A percentile compares a stretch with the other conserved stretches of the same genome.
Evolutionary conservation across 64 coral and sea anemone genomes (phyloP).

Genomic region (Platygyra sinensis): DNA sequence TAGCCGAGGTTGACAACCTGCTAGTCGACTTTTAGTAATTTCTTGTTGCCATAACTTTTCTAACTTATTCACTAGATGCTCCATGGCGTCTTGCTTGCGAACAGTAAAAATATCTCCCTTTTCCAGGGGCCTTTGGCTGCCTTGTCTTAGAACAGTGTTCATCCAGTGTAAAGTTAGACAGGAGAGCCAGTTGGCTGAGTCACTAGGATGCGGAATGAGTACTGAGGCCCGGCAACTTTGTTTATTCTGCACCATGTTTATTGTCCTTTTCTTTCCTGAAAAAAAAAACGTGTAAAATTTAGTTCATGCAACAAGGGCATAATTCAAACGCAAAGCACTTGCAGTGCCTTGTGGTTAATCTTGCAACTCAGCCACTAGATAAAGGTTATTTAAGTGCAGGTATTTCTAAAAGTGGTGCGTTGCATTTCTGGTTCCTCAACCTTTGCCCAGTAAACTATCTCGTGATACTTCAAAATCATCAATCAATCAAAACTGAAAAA

Average conservation of each 20-base stretch:
- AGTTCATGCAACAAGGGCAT: too few species aligned
- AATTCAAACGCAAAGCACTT: too few species aligned
- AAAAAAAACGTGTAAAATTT: background rate
- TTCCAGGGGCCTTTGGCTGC: background rate
- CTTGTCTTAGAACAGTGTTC: background rate
- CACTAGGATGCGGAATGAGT: background rate
- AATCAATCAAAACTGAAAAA: too few species aligned
- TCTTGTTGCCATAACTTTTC: slow-evolving; percentile 2
- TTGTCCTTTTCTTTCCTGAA: background rate
- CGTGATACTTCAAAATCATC: too few species aligned
- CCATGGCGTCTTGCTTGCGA: background rate
- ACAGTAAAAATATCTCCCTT: slow-evolving; percentile 7
- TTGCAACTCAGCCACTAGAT: too few species aligned
- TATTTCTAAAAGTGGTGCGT: too few species aligned
- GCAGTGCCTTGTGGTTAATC: too few species aligned
- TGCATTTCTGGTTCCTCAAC: too few species aligned
- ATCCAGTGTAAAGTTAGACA: background rate
- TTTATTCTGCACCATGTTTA: background rate
- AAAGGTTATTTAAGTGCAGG: too few species aligned
- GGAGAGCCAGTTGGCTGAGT: background rate
- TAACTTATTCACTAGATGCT: background rate
- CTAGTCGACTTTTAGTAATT: background rate
- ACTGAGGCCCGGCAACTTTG: too few species aligned
- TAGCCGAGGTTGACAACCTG: background rate
- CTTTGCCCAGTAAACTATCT: too few species aligned